These are phyloP conservation scores for Rhinogobio ventralis DNA, from an alignment of 2,797 vertebrate genomes.

Conservation along the genomic window DNA sequence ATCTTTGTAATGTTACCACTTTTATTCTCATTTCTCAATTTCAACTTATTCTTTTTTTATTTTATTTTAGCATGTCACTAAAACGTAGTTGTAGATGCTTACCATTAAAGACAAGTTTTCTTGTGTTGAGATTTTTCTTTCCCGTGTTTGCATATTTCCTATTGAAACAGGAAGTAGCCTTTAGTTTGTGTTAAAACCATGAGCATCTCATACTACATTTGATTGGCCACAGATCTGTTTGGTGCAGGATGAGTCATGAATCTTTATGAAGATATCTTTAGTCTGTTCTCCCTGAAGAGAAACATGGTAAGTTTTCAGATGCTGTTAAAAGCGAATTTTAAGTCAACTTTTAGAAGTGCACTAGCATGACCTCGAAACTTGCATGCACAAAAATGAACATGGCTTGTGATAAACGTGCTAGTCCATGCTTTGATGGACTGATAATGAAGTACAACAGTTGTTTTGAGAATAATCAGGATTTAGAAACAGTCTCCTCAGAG, in stretches of 20 bases:
- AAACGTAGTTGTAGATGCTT: not conserved
- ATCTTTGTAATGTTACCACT: not conserved
- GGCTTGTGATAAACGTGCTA: not conserved
- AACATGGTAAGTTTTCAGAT: not conserved
- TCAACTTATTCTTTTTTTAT: not conserved
- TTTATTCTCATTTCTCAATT: not conserved
- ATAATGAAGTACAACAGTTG: not conserved
- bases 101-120: not conserved
- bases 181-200: not conserved
- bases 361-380: not conserved
- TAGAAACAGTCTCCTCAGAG: not conserved
- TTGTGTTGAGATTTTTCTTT: not conserved
- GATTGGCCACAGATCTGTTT: not conserved
- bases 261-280: not conserved
- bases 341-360: not conserved
- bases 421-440: constrained; percentile 10
- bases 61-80: not conserved
- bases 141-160: not conserved
- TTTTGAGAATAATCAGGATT: not conserved
- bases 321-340: not conserved
- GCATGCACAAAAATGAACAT: not conserved
- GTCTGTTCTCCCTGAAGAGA: not conserved
- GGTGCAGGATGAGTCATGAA: not conserved
- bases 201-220: not conserved
- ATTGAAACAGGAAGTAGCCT: not conserved